Conservation (phyloP, 2,113 vertebrate species). For the Emydura subglobosa region DNA sequence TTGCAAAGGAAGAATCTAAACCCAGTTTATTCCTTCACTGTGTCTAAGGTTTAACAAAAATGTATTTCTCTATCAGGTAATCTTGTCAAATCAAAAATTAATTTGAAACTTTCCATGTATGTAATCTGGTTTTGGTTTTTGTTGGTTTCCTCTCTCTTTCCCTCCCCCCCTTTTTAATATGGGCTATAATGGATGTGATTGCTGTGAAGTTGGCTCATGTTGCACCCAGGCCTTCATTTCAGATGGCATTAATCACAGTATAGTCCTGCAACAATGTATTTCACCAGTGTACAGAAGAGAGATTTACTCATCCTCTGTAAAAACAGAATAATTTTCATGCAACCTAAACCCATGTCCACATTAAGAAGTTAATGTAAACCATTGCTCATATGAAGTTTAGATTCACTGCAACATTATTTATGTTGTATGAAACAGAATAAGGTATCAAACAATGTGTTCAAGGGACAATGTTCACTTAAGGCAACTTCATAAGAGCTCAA, state of each 20-base stretch:
- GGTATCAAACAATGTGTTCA: neutral
- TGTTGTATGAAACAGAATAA: neutral
- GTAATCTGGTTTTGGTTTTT: neutral
- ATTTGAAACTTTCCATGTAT: neutral
- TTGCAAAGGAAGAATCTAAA: neutral
- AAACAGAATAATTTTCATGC: neutral
- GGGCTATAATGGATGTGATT: neutral
- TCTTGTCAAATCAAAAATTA: neutral
- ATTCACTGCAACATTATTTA: neutral
- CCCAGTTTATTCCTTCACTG: neutral
- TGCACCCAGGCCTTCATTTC: neutral
- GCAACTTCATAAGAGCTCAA: neutral
- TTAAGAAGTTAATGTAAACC: neutral
- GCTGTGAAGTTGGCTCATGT: neutral
- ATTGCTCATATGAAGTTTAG: neutral
- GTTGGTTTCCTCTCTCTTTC: too few species aligned
- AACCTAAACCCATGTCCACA: neutral
- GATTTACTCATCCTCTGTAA: neutral
- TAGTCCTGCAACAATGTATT: neutral
- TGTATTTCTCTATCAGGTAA: neutral
- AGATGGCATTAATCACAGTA: neutral
- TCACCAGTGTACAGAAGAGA: neutral
- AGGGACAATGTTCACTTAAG: neutral
- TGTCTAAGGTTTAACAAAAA: neutral
- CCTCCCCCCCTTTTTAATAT: neutral